Evolutionary conservation across 2,888 invertebrate species (phyloP).

Genomic region (Lithophane ornitopus): DNA sequence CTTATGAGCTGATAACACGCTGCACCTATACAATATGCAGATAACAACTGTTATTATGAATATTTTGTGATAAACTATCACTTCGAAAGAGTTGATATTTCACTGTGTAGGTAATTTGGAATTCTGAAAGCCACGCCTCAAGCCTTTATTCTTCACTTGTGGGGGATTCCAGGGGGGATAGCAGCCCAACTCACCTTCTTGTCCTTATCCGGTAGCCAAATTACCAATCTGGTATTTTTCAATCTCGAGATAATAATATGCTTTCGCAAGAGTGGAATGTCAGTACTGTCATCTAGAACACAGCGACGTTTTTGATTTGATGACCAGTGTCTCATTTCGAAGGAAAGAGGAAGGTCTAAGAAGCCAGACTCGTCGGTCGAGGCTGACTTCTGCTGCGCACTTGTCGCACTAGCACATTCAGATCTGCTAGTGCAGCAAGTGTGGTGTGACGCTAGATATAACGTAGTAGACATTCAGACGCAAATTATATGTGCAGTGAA

Average conservation of each 20-base stretch:
- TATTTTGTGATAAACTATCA: constrained; percentile 29
- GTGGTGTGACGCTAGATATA: background rate
- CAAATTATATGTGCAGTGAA: background rate
- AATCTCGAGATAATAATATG: background rate
- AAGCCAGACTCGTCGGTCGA: too few species aligned
- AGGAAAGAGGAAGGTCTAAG: background rate
- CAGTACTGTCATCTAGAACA: background rate
- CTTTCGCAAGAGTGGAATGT: background rate
- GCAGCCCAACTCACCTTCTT: background rate
- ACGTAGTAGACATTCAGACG: background rate
- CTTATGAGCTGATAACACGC: constrained; percentile 39
- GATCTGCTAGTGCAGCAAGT: background rate
- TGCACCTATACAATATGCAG: constrained; percentile 35
- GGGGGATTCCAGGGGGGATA: background rate
- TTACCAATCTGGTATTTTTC: background rate
- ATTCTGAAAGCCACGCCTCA: background rate
- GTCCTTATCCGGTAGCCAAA: background rate
- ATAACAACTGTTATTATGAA: constrained; percentile 33
- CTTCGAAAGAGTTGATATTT: background rate
- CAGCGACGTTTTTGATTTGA: background rate
- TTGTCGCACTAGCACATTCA: background rate
- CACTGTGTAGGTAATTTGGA: constrained; percentile 1
- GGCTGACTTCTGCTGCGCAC: background rate
- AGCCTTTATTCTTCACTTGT: background rate
- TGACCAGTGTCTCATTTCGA: background rate